phyloP scores from a whole-genome alignment of 2,113 vertebrate genomes.

The Solea solea region DNA sequence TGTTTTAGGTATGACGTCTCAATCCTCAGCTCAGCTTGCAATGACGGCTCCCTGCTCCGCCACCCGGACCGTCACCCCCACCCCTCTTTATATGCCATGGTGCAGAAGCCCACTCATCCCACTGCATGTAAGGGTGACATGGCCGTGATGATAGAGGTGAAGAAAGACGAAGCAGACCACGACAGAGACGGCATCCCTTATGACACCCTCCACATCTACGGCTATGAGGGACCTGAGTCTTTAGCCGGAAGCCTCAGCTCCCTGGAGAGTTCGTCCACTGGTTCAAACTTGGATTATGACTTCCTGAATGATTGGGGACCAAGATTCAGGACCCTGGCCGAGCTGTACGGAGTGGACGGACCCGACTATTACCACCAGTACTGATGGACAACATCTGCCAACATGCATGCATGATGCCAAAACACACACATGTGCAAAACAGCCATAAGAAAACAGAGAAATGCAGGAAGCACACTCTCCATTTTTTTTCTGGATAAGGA shows the following conservation, averaged over 20 bases:
- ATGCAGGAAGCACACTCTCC: not conserved
- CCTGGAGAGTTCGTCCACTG: constrained; percentile 86
- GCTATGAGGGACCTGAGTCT: constrained; percentile 92
- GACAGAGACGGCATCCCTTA: constrained; percentile 91
- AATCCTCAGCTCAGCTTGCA: constrained; percentile 88
- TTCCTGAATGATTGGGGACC: constrained; percentile 97
- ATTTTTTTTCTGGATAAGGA: constrained; percentile 17
- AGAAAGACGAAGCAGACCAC: constrained; percentile 94
- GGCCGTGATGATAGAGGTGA: constrained; percentile 93
- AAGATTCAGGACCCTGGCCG: constrained; percentile 92
- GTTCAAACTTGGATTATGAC: constrained; percentile 91
- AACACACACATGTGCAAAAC: constrained; percentile 28
- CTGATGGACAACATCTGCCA: constrained; percentile 48
- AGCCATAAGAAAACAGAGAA: constrained; percentile 50
- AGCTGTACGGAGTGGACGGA: constrained; percentile 89
- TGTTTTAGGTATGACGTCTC: constrained; percentile 89
- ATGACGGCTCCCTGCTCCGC: constrained; percentile 76
- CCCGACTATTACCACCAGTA: constrained; percentile 73
- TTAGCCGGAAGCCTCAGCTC: constrained; percentile 94
- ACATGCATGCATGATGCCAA: constrained; percentile 15
- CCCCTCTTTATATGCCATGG: constrained; percentile 81
- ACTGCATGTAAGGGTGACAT: constrained; percentile 86
- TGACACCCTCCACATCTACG: constrained; percentile 95
- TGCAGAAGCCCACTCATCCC: constrained; percentile 83
- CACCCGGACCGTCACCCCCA: constrained; percentile 59